A percentile compares a stretch with the other conserved stretches of the same genome.
phyloP scores from a whole-genome alignment of 2,113 vertebrate genomes.

The Nettapus auritus region DNA sequence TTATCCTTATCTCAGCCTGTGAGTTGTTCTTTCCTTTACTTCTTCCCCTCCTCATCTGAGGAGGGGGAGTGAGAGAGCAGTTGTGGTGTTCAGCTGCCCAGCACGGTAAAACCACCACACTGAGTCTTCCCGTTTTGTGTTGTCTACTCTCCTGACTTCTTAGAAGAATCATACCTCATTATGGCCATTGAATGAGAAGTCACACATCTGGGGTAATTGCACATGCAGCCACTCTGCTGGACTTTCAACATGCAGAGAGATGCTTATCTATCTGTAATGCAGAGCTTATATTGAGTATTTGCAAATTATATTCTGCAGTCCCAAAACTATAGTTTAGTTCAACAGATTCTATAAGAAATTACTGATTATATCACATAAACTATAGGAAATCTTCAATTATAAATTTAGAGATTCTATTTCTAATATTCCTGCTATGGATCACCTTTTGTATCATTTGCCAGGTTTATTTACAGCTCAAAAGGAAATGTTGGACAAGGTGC shows the following conservation, averaged over 20 bases:
- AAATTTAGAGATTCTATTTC: neutral
- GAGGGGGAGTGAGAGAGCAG: no score
- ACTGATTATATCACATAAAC: neutral
- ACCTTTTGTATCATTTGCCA: neutral
- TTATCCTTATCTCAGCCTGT: no score
- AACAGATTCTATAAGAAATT: neutral
- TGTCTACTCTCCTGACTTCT: neutral
- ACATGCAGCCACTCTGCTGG: neutral
- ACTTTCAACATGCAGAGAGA: neutral
- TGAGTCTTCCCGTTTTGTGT: neutral
- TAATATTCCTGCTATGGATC: neutral
- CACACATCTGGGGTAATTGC: neutral
- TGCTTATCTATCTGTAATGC: neutral
- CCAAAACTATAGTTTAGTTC: neutral
- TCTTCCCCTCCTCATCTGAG: no score
- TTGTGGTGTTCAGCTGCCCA: no score
- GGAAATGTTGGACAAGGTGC: no score
- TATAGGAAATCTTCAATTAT: neutral
- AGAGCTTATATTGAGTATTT: neutral
- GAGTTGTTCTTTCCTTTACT: no score
- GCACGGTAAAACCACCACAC: no score
- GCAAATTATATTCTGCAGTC: neutral
- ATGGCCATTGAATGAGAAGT: fast-evolving
- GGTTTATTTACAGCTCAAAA: neutral
- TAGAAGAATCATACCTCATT: neutral